Evolutionary conservation across 2,113 vertebrate genomes (phyloP), one percentile per base, ranked within the genome.

Genomic region (Otis tarda): DNA sequence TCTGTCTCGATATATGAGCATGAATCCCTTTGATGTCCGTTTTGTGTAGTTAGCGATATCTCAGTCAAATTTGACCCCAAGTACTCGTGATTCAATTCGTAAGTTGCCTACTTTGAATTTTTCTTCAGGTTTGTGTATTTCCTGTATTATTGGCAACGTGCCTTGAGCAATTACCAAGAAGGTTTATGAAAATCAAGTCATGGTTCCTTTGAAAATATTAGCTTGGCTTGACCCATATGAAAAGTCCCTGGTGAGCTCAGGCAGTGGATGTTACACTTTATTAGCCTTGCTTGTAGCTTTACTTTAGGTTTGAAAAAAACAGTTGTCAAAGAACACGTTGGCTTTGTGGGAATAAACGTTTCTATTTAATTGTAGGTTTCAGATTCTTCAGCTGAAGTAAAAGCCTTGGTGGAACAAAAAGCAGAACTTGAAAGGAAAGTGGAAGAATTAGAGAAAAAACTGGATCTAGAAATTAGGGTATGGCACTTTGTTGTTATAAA

Each of bases 391-490:
- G 95, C 97, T 71, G 99, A 99, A 97, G 94, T 98, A 83, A 99
- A 98, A 98, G 97, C 94, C 22, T 95, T 99, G 60, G 86, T 98
- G 97, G 98, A 99, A 83, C 98, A 99, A 97, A 99, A 98, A 87
- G 97, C 93, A 74, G 98, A 98, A 82, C 97, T 99, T 97, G 98
- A 98, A 90, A 98, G 97, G 89, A 98, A 99, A 96, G 97, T 99
- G 47, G 71, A 89, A 49, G 97, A 98, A 71, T 97, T 99, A 63
- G 98, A 98, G 97, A 98, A 94, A 95, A 98, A 98, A 88, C 97
- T 99, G 91, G 98, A 99, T 64, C 93, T 99, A 35, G 98, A 98
- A 97, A 94, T 96, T 67, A 98, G 73, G 98, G 99, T 99, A 98
- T 8, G 53, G 8, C 31, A 39, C 30, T 93, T 64, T 7, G 8